Evolutionary conservation across 2,113 vertebrate genomes (phyloP), one percentile per base, ranked within the genome.

Genomic region (Pterophyllum scalare): DNA sequence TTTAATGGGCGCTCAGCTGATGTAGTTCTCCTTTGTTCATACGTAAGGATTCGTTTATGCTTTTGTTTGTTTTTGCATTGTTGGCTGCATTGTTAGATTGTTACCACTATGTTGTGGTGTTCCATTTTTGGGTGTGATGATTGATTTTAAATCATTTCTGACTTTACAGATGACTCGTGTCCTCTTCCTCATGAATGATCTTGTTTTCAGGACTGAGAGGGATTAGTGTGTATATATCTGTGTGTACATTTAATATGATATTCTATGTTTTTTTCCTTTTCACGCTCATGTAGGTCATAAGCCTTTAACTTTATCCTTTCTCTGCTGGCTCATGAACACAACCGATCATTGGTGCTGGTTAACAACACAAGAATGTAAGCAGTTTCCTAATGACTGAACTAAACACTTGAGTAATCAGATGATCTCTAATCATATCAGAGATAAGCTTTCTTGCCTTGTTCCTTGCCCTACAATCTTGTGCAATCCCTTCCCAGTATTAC

Each of bases 321-420:
- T 81, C 60, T 75, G 22, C 43, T 76, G 52, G 56, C 61, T 84
- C 59, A 57, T 19, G 57, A 77, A 60, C 8, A 1, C 49, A 78
- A 67, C 20, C 26, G n/a, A 65, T 83, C 49, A 31, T 13, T 3
- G 3, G 22, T 1, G 6, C 17, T 56, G 20, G 54, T 79, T 76
- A 61, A 64, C 7, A 56, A 33, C 43, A n/a, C 12, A 3, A 17
- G 15, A 43, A 13, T 7, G 26, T 74, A 59, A 77, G 52, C 86
- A 84, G 58, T 26, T 57, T 59, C 15, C 43, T 59, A 22, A 56
- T 64, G 54, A 83, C 22, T 88, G 22, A 60, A 85, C 56, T 56
- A 83, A 89, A 87, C 61, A 77, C 72, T 76, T 78, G 65, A 72
- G 64, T 84, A 87, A 91, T 91, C 52, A 60, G 80, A 87, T 56